Percentiles rank a stretch among this genome's conserved stretches.
These are phyloP conservation scores for Eudorcas thomsonii DNA, from an alignment of 2,113 vertebrate genomes.

Conservation along the genomic window DNA sequence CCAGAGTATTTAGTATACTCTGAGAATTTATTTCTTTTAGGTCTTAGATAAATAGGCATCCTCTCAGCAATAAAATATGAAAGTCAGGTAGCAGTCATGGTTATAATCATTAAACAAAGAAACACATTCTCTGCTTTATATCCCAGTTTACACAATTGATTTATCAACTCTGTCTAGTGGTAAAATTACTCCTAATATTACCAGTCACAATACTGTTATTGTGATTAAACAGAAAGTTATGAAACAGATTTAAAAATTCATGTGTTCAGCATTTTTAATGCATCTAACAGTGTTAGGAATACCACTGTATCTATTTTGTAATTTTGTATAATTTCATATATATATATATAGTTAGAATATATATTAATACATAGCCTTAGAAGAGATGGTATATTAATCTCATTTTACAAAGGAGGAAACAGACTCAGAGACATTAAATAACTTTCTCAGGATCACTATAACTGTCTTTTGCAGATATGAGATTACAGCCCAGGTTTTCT, in stretches of 20 bases:
- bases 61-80: not conserved
- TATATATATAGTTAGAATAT: not conserved
- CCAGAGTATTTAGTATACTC: not conserved
- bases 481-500: not conserved
- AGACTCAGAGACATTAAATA: not conserved
- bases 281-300: not conserved
- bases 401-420: not conserved
- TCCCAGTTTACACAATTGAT: not conserved
- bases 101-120: not conserved
- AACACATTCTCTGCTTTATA: not conserved
- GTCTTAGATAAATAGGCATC: not conserved
- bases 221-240: not conserved
- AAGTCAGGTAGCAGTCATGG: not conserved
- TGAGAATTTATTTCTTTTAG: not conserved
- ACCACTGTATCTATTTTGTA: not conserved
- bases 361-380: not conserved
- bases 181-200: not conserved
- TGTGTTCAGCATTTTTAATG: not conserved
- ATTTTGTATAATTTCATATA: not conserved
- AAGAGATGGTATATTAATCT: not conserved
- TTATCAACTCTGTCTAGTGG: not conserved
- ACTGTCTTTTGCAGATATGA: not conserved
- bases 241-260: not conserved
- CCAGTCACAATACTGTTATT: not conserved
- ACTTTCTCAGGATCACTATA: not conserved